These are phyloP conservation scores for Menura novaehollandiae DNA, from an alignment of 2,113 vertebrate species.

Conservation along the genomic window DNA sequence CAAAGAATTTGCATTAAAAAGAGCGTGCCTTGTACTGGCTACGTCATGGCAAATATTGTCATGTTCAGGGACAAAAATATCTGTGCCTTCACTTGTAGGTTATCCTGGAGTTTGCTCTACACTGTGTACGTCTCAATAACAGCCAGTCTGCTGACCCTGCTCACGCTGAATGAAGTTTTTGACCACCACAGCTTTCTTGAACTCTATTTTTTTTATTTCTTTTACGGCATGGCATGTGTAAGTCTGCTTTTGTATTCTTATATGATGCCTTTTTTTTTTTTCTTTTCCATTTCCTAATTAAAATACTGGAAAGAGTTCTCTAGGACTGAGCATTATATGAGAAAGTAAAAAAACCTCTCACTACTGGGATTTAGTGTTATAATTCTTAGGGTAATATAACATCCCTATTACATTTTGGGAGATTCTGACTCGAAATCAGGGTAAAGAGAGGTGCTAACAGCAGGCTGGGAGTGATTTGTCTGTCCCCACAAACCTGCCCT, in stretches of 20 bases:
- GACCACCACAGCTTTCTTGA: slow-evolving; percentile 64
- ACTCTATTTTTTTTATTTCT: slow-evolving; percentile 79
- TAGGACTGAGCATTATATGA: neutral
- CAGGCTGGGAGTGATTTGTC: neutral
- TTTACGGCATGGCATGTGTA: slow-evolving; percentile 86
- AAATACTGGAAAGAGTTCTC: neutral
- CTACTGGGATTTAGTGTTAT: neutral
- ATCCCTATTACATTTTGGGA: neutral
- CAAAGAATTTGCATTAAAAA: rapidly evolving
- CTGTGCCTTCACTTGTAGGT: slow-evolving; percentile 59
- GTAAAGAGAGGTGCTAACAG: neutral
- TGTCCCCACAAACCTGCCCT: neutral
- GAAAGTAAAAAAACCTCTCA: neutral
- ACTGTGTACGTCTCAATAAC: slow-evolving; percentile 68
- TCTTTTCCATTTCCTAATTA: neutral
- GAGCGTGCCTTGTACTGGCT: neutral
- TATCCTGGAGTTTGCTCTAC: slow-evolving; percentile 88
- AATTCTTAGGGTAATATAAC: neutral
- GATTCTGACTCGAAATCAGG: neutral
- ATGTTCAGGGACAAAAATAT: neutral
- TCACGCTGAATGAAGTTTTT: slow-evolving; percentile 58
- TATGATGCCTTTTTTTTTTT: rapidly evolving
- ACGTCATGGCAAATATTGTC: rapidly evolving
- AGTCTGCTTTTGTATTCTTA: slow-evolving; percentile 44
- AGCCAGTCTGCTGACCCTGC: slow-evolving; percentile 73